A percentile compares a stretch with the other conserved stretches of the same genome.
These are phyloP conservation scores for Porites rus DNA, from an alignment of 92 coral and sea anemone species.

Conservation along the genomic window DNA sequence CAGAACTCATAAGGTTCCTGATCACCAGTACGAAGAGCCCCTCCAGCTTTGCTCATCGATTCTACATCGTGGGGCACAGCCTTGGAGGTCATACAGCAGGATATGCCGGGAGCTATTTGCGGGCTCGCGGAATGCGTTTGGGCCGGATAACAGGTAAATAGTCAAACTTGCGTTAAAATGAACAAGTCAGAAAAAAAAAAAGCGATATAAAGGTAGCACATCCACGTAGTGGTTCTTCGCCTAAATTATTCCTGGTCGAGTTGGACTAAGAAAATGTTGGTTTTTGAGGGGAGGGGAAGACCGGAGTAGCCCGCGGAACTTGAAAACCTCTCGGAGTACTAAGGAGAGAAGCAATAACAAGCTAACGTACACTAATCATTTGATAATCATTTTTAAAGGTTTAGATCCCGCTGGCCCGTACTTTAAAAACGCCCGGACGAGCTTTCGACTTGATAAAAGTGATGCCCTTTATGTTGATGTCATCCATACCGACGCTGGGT, in stretches of 20 bases:
- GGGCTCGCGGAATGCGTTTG: too few species aligned
- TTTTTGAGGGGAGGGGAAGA: too few species aligned
- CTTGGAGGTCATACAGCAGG: slow-evolving; percentile 72
- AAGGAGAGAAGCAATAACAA: too few species aligned
- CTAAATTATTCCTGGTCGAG: too few species aligned
- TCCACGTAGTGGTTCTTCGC: too few species aligned
- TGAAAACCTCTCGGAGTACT: too few species aligned
- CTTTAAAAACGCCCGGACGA: slow-evolving; percentile 20
- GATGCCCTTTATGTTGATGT: slow-evolving; percentile 78
- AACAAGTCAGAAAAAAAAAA: too few species aligned
- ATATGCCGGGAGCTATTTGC: slow-evolving; percentile 63
- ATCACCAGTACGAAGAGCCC: slow-evolving; percentile 39
- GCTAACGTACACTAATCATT: too few species aligned
- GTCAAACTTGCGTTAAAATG: neutral
- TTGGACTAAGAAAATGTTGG: too few species aligned
- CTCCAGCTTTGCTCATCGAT: slow-evolving; percentile 16
- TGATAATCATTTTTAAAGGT: slow-evolving; percentile 28
- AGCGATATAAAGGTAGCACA: too few species aligned
- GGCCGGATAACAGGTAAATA: too few species aligned
- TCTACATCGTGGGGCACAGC: slow-evolving; percentile 39
- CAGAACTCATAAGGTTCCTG: slow-evolving; percentile 65
- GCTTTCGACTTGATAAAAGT: slow-evolving; percentile 61
- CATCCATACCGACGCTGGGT: slow-evolving; percentile 64
- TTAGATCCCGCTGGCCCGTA: slow-evolving; percentile 72
- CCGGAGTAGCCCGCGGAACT: too few species aligned